Conservation (phyloP, 2,888 invertebrate genomes). For the Anoncus sp. region DNA sequence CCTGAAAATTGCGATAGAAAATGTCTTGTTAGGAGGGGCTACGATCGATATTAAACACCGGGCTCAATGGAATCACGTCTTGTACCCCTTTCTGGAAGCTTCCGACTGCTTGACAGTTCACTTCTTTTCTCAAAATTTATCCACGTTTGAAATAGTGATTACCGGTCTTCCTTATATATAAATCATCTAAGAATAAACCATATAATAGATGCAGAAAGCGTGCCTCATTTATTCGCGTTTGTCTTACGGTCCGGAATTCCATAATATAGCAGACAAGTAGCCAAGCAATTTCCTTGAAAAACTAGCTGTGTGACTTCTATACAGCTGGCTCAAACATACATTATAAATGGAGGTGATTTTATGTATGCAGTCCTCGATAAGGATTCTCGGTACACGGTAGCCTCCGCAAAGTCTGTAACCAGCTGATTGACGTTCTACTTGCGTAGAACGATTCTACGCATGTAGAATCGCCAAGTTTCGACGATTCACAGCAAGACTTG, state of each 20-base stretch:
- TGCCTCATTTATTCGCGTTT: neutral
- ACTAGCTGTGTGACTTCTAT: slow-evolving; percentile 11
- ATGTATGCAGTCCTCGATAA: slow-evolving; percentile 19
- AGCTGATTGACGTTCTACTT: slow-evolving; percentile 39
- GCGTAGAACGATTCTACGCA: slow-evolving; percentile 14
- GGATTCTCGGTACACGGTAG: neutral
- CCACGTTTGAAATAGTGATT: too few species aligned
- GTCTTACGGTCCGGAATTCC: neutral
- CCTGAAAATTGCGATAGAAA: too few species aligned
- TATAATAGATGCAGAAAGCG: neutral
- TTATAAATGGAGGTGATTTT: slow-evolving; percentile 5
- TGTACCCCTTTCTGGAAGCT: too few species aligned
- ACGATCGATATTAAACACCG: too few species aligned
- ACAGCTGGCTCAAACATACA: neutral
- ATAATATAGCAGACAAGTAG: neutral
- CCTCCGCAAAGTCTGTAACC: neutral
- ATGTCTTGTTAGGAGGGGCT: too few species aligned
- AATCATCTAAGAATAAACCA: neutral
- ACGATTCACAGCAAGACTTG: slow-evolving; percentile 1
- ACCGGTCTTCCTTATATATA: too few species aligned
- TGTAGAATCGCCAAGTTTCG: slow-evolving; percentile 20
- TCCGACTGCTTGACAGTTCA: too few species aligned
- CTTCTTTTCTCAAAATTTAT: too few species aligned
- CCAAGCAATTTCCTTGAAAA: slow-evolving; percentile 16
- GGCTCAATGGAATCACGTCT: too few species aligned